Evolutionary conservation across 2,797 vertebrate genomes (phyloP), one percentile per base, ranked within the genome.

Genomic region (Sebastiscus albofasciatus): DNA sequence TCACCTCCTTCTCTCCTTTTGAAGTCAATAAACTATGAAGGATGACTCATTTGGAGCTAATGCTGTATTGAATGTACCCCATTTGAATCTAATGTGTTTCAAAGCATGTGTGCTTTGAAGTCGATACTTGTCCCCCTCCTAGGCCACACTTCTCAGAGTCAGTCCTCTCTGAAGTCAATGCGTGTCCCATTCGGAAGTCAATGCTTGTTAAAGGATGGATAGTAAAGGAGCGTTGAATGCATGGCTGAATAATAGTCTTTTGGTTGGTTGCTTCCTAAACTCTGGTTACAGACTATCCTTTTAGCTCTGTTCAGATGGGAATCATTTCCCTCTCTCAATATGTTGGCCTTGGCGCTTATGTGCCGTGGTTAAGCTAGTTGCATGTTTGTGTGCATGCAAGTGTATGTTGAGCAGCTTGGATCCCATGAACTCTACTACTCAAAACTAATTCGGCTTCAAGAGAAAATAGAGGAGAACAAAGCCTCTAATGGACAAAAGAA

Each of bases 11-110:
- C 77, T 80, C 86, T 76, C 86, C 22, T 83, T 94, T 93, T 93
- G 88, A 94, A 93, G 92, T 94, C 83, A 74, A 83, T 91, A 92
- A 93, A 88, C 90, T 92, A 90, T 91, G 89, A 93, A 90, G 92
- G 82, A 89, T 93, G 89, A 91, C 89, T 91, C 89, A 90, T 91
- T 94, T 91, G 87, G 93, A 90, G 81, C 67, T 89, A 91, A 93
- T 87, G 78, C 89, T 90, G 81, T 83, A 92, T 90, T 90, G 88
- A 93, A 91, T 91, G 72, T 58, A 82, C 67, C 81, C 89, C 73
- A 82, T 92, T 94, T 90, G 89, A 90, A 88, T 90, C 77, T 72
- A 92, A 92, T 91, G 89, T 87, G 82, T 93, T 92, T 91, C 80
- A 87, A 93, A 93, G 89, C 82, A 72, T 83, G 83, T 86, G 85